phyloP scores from a whole-genome alignment of 2,113 vertebrate species.

The Oncorhynchus mykiss region DNA sequence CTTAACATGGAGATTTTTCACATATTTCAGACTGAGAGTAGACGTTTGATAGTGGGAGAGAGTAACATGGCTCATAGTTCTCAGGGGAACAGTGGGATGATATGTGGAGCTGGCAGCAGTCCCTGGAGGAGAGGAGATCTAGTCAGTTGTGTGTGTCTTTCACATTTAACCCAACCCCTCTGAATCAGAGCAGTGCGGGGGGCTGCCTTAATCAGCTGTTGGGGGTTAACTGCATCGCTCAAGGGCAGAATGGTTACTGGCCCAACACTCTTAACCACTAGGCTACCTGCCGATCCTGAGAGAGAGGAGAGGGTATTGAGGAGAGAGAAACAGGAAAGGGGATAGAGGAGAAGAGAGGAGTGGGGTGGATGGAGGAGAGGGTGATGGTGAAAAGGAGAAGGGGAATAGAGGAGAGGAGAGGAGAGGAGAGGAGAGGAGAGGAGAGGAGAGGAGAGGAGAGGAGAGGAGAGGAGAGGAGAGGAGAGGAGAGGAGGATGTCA shows the following conservation, averaged over 20 bases:
- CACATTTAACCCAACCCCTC: too few relatives aligned
- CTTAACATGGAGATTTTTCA: background rate
- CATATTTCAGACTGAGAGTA: too few relatives aligned
- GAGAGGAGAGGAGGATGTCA: background rate
- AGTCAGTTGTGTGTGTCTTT: background rate
- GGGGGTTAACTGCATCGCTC: too few relatives aligned
- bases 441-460: background rate
- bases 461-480: too few relatives aligned
- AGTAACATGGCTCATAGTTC: too few relatives aligned
- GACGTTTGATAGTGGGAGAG: too few relatives aligned
- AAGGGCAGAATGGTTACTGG: too few relatives aligned
- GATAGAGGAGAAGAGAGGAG: background rate
- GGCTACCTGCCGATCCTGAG: too few relatives aligned
- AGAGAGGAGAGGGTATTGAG: background rate
- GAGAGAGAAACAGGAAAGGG: background rate
- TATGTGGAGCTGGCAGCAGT: conserved; percentile 17
- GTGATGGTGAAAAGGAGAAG: too few relatives aligned
- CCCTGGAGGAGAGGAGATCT: conserved; percentile 12
- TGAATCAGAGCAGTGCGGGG: too few relatives aligned
- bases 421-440: too few relatives aligned
- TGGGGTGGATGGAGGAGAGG: background rate
- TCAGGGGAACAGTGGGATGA: conserved; percentile 5
- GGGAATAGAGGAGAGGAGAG: background rate
- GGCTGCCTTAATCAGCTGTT: too few relatives aligned
- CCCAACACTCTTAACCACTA: background rate